phyloP scores from a whole-genome alignment of 2,888 invertebrate genomes.

The Exocentrus adspersus region DNA sequence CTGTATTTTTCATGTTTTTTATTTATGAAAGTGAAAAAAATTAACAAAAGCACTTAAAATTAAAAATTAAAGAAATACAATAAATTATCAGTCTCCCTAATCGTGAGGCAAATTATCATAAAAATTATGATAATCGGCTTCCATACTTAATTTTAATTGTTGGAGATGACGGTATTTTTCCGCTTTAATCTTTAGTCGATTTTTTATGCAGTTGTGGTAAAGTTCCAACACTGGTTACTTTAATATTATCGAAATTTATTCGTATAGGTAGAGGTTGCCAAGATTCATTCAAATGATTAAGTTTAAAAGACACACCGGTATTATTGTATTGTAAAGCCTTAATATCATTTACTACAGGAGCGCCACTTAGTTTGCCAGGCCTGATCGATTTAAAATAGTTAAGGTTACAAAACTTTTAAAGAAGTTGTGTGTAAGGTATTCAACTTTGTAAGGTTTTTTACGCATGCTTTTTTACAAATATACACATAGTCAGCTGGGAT shows the following conservation, averaged over 20 bases:
- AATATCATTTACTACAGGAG: slow-evolving; percentile 14
- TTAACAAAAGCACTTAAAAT: neutral
- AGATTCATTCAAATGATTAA: slow-evolving; percentile 10
- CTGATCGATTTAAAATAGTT: slow-evolving; percentile 11
- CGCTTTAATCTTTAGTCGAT: slow-evolving; percentile 21
- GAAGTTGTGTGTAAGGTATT: slow-evolving; percentile 25
- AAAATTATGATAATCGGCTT: slow-evolving; percentile 30
- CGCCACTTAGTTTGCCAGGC: slow-evolving; percentile 16
- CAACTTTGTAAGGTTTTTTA: slow-evolving; percentile 36
- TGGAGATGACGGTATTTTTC: slow-evolving; percentile 30
- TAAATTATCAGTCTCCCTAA: neutral
- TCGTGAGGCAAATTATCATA: slow-evolving; percentile 23
- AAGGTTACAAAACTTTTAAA: slow-evolving; percentile 4
- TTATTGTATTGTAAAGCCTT: slow-evolving; percentile 20
- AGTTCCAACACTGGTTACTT: slow-evolving; percentile 1
- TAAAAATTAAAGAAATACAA: neutral
- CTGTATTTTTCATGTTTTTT: no score
- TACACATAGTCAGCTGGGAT: slow-evolving; percentile 40
- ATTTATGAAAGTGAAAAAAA: no score
- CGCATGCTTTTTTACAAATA: slow-evolving; percentile 31
- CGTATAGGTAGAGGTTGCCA: slow-evolving; percentile 20
- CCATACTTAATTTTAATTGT: slow-evolving; percentile 26
- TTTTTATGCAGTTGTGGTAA: slow-evolving; percentile 17
- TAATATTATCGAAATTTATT: slow-evolving; percentile 10
- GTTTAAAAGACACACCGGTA: slow-evolving; percentile 22